phyloP scores from a whole-genome alignment of 2,113 vertebrate genomes.

The Odocoileus hemionus region DNA sequence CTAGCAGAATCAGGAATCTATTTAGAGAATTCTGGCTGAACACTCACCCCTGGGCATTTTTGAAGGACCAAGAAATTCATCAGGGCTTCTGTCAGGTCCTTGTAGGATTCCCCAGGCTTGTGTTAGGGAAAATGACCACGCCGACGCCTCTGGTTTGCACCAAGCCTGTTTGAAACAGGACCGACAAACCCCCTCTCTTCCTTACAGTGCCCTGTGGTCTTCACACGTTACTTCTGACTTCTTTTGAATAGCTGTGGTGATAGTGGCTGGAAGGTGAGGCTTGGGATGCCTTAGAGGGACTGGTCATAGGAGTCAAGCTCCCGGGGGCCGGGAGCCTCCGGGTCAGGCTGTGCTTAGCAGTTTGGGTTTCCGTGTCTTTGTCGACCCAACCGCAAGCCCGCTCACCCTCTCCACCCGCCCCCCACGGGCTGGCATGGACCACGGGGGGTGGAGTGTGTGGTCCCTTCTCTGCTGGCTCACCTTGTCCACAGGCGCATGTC shows the following conservation, averaged over 20 bases:
- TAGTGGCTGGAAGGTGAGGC: neutral
- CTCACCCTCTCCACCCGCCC: too few relatives aligned
- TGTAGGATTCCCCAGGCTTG: neutral
- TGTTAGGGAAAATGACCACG: conserved; percentile 3
- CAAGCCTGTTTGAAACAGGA: neutral
- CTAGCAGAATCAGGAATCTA: neutral
- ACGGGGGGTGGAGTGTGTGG: accelerated
- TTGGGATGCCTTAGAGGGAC: neutral
- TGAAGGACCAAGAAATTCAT: neutral
- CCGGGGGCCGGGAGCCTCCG: neutral
- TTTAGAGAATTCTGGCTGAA: neutral
- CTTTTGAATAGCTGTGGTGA: neutral
- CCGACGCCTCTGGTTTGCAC: neutral
- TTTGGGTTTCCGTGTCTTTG: neutral
- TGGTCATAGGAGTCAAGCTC: neutral
- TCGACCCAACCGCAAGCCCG: neutral
- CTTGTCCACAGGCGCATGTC: too few relatives aligned
- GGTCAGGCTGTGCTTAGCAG: neutral
- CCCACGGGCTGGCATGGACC: accelerated
- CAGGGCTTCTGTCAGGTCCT: neutral
- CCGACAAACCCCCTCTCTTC: neutral
- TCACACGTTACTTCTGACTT: neutral
- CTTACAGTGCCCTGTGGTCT: neutral
- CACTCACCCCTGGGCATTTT: neutral
- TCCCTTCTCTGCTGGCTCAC: neutral